A percentile compares a stretch with the other conserved stretches of the same genome.
These are phyloP conservation scores for Triplophysa bombifrons DNA, from an alignment of 2,797 vertebrate genomes.

Conservation along the genomic window DNA sequence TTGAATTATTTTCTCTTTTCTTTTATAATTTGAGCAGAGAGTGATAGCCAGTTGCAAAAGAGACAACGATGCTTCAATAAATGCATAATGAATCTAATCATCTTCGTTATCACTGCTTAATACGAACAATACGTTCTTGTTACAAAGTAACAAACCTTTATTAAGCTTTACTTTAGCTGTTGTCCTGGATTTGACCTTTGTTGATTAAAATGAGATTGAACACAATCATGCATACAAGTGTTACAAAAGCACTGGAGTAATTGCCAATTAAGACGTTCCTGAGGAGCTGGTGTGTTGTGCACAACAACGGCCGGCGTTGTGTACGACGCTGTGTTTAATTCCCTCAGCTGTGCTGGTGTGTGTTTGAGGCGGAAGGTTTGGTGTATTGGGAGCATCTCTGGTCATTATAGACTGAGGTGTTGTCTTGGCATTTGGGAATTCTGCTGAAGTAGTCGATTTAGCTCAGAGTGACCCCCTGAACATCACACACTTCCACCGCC, in stretches of 20 bases:
- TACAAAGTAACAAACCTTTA: conserved; percentile 58
- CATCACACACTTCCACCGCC: conserved; percentile 10
- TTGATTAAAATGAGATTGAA: conserved; percentile 57
- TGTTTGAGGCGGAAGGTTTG: conserved; percentile 16
- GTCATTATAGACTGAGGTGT: conserved; percentile 37
- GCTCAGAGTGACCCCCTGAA: conserved; percentile 42
- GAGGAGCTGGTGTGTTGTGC: conserved; percentile 46
- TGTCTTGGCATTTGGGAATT: conserved; percentile 48
- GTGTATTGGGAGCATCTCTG: conserved; percentile 15
- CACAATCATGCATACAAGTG: conserved; percentile 57
- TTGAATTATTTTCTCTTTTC: background rate
- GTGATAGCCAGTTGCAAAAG: conserved; percentile 21
- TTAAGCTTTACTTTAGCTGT: conserved; percentile 57
- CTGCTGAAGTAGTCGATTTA: conserved; percentile 52
- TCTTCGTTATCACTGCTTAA: conserved; percentile 58
- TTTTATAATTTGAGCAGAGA: background rate
- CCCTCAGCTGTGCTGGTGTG: conserved; percentile 22
- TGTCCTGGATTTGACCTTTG: conserved; percentile 56
- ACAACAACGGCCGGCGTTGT: conserved; percentile 20
- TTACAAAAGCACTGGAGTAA: conserved; percentile 51
- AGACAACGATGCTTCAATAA: conserved; percentile 58
- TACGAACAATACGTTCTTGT: conserved; percentile 61
- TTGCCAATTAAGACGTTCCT: conserved; percentile 43
- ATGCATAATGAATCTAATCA: conserved; percentile 59
- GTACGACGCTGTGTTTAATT: conserved; percentile 29